These are phyloP conservation scores for Carabus problematicus DNA, from an alignment of 2,888 invertebrate species.

Conservation along the genomic window DNA sequence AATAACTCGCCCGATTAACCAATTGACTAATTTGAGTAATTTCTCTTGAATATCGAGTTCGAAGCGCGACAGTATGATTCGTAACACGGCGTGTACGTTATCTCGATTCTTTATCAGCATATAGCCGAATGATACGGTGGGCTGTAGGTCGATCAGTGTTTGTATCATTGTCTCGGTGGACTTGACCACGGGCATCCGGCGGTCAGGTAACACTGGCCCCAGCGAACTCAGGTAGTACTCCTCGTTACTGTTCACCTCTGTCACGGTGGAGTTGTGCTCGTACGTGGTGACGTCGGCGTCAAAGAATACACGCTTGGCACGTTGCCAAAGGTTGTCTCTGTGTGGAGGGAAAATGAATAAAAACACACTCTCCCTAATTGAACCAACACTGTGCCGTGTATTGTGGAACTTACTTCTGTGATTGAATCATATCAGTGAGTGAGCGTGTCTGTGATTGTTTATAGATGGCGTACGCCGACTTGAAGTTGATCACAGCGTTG, in stretches of 20 bases:
- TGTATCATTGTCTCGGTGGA: neutral
- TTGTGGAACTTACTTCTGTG: slow-evolving; percentile 26
- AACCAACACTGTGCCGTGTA: too few species aligned
- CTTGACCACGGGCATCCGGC: neutral
- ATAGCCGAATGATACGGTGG: neutral
- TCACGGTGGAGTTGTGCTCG: slow-evolving; percentile 22
- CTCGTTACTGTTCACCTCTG: slow-evolving; percentile 1
- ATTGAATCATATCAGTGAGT: slow-evolving; percentile 30
- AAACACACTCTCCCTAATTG: neutral
- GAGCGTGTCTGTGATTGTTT: slow-evolving; percentile 11
- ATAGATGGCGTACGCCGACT: slow-evolving; percentile 43
- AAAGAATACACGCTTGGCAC: slow-evolving; percentile 21
- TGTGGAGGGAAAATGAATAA: neutral
- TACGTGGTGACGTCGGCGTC: slow-evolving; percentile 21
- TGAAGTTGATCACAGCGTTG: slow-evolving; percentile 52
- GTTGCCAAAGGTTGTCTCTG: slow-evolving; percentile 25
- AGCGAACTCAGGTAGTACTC: slow-evolving; percentile 16
- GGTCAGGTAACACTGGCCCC: neutral
- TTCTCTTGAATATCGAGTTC: slow-evolving; percentile 32
- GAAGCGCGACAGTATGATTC: slow-evolving; percentile 26
- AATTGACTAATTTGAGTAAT: slow-evolving; percentile 36
- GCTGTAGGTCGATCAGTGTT: neutral
- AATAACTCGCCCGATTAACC: slow-evolving; percentile 21
- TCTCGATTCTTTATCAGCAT: slow-evolving; percentile 18
- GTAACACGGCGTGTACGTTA: slow-evolving; percentile 14